Evolutionary conservation across 1,140 invertebrate genomes (phyloP).

Genomic region (Wasmannia auropunctata): DNA sequence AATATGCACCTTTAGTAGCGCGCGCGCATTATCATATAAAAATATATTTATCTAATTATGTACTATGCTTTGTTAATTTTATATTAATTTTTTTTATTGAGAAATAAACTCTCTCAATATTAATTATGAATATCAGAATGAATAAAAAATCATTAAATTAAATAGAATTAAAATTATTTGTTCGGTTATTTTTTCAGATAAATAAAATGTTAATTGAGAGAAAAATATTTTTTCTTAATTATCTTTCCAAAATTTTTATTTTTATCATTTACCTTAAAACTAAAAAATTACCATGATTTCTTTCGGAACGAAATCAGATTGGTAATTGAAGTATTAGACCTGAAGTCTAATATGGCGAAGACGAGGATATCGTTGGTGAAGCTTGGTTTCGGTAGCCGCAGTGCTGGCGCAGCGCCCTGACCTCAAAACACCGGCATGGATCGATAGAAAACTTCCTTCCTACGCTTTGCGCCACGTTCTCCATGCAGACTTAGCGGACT

Average conservation of each 20-base stretch:
- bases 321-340: background rate
- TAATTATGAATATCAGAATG: background rate
- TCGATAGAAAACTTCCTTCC: slow-evolving; percentile 81
- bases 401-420: slow-evolving; percentile 81
- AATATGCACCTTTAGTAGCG: background rate
- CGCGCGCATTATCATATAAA: background rate
- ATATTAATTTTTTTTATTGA: background rate
- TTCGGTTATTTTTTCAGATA: background rate
- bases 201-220: background rate
- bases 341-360: background rate
- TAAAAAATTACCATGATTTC: background rate
- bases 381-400: slow-evolving; percentile 73
- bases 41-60: background rate
- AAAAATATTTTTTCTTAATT: background rate
- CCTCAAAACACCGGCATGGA: slow-evolving; percentile 78
- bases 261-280: background rate
- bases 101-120: background rate
- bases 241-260: background rate
- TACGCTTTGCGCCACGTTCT: slow-evolving; percentile 69
- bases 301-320: slow-evolving; percentile 27
- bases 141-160: background rate
- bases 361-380: slow-evolving; percentile 49
- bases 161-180: background rate
- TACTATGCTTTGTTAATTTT: background rate
- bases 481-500: slow-evolving; percentile 57